Base-by-base conservation (phyloP, 1,140 invertebrate genomes). In the Bombus superbus region DNA sequence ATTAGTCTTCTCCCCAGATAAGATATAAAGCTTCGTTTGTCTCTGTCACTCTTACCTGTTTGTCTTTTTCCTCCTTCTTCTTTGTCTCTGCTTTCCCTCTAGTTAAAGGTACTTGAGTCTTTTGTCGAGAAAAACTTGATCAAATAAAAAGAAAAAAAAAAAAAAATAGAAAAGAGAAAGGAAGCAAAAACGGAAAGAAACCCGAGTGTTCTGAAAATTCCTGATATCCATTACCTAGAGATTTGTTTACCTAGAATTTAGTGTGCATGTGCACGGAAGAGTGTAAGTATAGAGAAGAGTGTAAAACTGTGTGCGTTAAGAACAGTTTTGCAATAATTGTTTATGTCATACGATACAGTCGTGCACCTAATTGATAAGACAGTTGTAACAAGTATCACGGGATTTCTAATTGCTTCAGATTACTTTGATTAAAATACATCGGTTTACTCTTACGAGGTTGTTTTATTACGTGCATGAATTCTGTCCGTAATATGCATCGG, bases 351-450 rank as follows among this genome's bases (percentile, higher is more conserved):
- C 75, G 62, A 79, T 69, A 28, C 4, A 32, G n/a, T 59, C 62
- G 32, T 25, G 38, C 44, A 1, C n/a, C 62, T 35, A 28, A 10
- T 35, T 18, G 81, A 83, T 83, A 77, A 83, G 35, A 59, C n/a
- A 22, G 81, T 83, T 83, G 59, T 42, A 32, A 69, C 74, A 59
- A 5, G 28, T 25, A 40, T 84, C 82, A 84, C 82, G 82, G 82
- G 75, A 78, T 84, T 78, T 71, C 53, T 84, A 71, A 84, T 84
- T 84, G 82, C 75, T 78, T 71, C 71, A 66, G 75, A 84, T 84
- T 83, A 83, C 28, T 64, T 72, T 40, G 57, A 75, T 64, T 66
- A 64, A 83, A 66, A 74, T 76, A 66, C 59, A 42, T 22, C 22
- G 38, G 72, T 73, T 81, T 62, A 59, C 80, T 38, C 40, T 44